phyloP scores from a whole-genome alignment of 2,888 invertebrate species.

The Andrena bucephala region DNA sequence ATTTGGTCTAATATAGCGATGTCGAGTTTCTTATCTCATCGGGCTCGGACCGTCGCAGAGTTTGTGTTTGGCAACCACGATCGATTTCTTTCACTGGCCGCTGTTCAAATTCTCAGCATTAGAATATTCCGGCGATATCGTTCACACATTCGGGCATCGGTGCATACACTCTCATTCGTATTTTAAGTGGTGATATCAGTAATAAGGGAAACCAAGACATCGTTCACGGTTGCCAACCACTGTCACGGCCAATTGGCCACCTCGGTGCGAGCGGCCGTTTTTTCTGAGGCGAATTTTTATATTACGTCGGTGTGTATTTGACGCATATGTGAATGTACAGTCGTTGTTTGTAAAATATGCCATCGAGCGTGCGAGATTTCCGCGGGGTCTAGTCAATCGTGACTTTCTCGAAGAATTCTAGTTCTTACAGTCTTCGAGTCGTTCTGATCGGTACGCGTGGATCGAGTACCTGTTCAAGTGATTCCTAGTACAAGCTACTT shows the following conservation, averaged over 20 bases:
- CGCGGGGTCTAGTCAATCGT: constrained; percentile 60
- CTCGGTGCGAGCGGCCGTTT: neutral
- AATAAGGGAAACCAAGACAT: constrained; percentile 1
- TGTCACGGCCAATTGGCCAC: constrained; percentile 3
- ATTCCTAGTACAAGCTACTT: constrained; percentile 50
- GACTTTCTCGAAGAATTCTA: constrained; percentile 13
- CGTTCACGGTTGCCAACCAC: constrained; percentile 19
- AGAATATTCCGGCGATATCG: neutral
- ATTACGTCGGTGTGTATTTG: constrained; percentile 22
- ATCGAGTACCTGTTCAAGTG: constrained; percentile 64
- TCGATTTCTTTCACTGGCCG: neutral
- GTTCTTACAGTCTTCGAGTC: constrained; percentile 26
- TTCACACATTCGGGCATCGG: neutral
- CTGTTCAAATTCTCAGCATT: neutral
- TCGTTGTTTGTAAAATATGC: constrained; percentile 45
- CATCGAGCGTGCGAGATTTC: constrained; percentile 27
- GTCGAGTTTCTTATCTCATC: constrained; percentile 32
- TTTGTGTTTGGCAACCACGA: neutral
- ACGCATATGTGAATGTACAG: constrained; percentile 41
- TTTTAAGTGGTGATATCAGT: neutral
- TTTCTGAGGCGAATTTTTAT: constrained; percentile 10
- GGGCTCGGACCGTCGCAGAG: constrained; percentile 5
- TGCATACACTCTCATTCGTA: neutral
- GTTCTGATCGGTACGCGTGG: constrained; percentile 44
- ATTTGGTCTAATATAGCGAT: constrained; percentile 24